Conservation (phyloP, 2,888 invertebrate species). For the Nemapogon koenigi region DNA sequence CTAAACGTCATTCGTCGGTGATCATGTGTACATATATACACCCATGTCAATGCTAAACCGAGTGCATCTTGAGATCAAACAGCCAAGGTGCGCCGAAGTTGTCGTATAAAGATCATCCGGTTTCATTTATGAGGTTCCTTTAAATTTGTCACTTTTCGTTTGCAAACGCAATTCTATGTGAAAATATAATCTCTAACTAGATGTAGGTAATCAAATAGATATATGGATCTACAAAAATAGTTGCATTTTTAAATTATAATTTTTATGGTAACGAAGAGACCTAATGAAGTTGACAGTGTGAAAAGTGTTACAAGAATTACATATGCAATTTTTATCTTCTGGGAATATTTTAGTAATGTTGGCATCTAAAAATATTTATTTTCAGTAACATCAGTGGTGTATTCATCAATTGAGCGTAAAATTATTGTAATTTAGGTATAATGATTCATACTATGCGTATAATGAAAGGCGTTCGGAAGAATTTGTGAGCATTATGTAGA, state of each 20-base stretch:
- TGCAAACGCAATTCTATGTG: conserved; percentile 53
- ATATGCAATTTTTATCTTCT: background rate
- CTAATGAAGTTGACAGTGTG: conserved; percentile 1
- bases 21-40: conserved; percentile 5
- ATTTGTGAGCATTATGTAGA: conserved; percentile 35
- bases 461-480: conserved; percentile 42
- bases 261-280: conserved; percentile 8
- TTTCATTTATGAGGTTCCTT: conserved; percentile 35
- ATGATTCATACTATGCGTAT: conserved; percentile 24
- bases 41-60: conserved; percentile 2
- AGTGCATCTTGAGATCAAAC: conserved; percentile 5
- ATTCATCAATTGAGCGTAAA: conserved; percentile 10
- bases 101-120: conserved; percentile 3
- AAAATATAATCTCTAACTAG: conserved; percentile 58
- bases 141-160: conserved; percentile 29
- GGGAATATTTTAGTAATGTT: conserved; percentile 20
- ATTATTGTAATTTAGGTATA: conserved; percentile 16
- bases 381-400: conserved; percentile 40
- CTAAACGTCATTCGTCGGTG: conserved; percentile 2
- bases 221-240: conserved; percentile 63
- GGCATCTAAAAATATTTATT: conserved; percentile 56
- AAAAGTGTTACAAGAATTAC: background rate
- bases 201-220: conserved; percentile 51
- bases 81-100: conserved; percentile 6
- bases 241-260: conserved; percentile 50